Conservation (phyloP, 2,888 invertebrate species). For the Apeira syringaria region DNA sequence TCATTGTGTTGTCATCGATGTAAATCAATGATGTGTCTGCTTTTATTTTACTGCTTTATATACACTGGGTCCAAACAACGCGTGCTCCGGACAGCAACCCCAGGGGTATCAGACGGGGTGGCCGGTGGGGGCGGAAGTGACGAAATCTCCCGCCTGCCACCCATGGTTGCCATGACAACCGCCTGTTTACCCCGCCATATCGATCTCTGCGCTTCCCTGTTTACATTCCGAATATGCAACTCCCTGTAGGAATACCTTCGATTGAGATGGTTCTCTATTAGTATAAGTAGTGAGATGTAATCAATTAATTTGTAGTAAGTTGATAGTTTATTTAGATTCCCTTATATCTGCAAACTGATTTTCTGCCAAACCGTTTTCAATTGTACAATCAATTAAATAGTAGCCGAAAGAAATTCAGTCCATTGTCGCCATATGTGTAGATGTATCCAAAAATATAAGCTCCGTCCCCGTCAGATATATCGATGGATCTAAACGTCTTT, state of each 20-base stretch:
- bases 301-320: no score
- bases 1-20: no score
- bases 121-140: conserved; percentile 54
- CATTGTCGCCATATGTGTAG: no score
- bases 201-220: conserved; percentile 70
- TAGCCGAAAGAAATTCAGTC: no score
- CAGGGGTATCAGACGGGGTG: conserved; percentile 35
- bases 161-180: conserved; percentile 74
- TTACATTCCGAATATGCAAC: conserved; percentile 56
- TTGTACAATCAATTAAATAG: no score
- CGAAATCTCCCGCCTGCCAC: conserved; percentile 58
- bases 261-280: conserved; percentile 4
- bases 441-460: no score
- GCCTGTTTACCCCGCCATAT: conserved; percentile 81
- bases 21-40: no score
- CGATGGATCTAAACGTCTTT: no score
- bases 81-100: conserved; percentile 53
- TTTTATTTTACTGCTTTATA: conserved; percentile 6
- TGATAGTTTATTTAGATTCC: no score
- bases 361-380: no score
- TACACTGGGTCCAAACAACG: conserved; percentile 33
- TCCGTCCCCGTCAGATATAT: no score
- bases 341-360: no score
- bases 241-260: conserved; percentile 3
- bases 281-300: background rate